Evolutionary conservation across 2,113 vertebrate species (phyloP).

Genomic region (Caranx ignobilis): DNA sequence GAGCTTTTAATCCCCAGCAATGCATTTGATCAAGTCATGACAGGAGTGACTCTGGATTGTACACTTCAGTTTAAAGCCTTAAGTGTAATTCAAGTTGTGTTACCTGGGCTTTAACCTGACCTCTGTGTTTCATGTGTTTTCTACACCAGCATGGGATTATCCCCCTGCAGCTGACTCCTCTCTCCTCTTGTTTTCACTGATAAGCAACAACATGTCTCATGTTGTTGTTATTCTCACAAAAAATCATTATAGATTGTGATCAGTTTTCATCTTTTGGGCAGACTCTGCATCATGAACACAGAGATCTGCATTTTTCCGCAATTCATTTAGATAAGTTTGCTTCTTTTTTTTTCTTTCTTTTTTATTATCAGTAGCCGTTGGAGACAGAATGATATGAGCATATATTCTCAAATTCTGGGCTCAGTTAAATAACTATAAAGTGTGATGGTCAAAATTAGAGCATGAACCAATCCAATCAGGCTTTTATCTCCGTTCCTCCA

Average conservation of each 20-base stretch:
- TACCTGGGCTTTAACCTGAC: no score
- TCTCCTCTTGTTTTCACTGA: conserved; percentile 34
- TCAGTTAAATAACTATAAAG: conserved; percentile 62
- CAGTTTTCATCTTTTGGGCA: conserved; percentile 53
- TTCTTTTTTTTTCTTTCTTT: not conserved
- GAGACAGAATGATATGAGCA: conserved; percentile 28
- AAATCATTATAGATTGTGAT: conserved; percentile 71
- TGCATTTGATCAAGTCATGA: no score
- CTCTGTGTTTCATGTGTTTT: not conserved
- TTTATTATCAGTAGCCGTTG: conserved; percentile 39
- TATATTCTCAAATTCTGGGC: conserved; percentile 42
- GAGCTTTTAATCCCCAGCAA: no score
- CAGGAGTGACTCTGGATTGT: no score
- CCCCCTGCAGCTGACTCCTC: conserved; percentile 13
- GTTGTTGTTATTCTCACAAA: conserved; percentile 67
- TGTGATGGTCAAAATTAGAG: conserved; percentile 78
- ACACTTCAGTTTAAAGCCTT: not conserved
- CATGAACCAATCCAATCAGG: conserved; percentile 70
- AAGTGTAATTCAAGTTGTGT: not conserved
- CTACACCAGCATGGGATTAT: conserved; percentile 7
- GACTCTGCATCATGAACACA: conserved; percentile 34
- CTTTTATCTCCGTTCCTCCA: conserved; percentile 73
- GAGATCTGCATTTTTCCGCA: conserved; percentile 5
- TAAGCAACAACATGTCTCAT: conserved; percentile 48
- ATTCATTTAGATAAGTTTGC: conserved; percentile 56